Percentiles rank a stretch among this genome's conserved stretches.
These are phyloP conservation scores for Capitella teleta DNA, from an alignment of 1,140 invertebrate species.

Conservation along the genomic window DNA sequence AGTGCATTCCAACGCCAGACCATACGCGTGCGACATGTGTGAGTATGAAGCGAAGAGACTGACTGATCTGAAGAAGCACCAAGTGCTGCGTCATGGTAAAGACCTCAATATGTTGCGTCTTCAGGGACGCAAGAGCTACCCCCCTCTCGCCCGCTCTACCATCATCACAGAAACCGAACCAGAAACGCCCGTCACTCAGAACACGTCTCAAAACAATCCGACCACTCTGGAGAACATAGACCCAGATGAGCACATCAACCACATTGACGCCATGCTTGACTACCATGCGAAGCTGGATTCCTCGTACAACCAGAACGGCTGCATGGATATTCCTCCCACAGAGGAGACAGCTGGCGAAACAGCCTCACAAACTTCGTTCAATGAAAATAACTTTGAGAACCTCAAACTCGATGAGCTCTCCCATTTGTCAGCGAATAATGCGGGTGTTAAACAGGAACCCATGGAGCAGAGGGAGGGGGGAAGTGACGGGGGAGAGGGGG, in stretches of 20 bases:
- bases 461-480: no score
- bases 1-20: slow-evolving; percentile 18
- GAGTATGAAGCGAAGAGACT: slow-evolving; percentile 20
- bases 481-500: no score
- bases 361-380: no score
- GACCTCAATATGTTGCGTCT: background rate
- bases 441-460: no score
- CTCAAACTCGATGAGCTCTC: no score
- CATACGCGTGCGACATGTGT: slow-evolving; percentile 17
- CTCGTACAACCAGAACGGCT: no score
- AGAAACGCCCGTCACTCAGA: background rate
- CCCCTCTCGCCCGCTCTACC: background rate
- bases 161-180: background rate
- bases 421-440: no score
- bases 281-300: background rate
- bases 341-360: no score
- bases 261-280: background rate
- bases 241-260: background rate
- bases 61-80: slow-evolving; percentile 19
- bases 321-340: no score
- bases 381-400: no score
- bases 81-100: slow-evolving; percentile 14
- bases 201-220: background rate
- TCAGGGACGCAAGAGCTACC: background rate
- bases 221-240: no score